A percentile compares a stretch with the other conserved stretches of the same genome.
phyloP scores from a whole-genome alignment of 1,140 invertebrate species.

The Sipha flava region DNA sequence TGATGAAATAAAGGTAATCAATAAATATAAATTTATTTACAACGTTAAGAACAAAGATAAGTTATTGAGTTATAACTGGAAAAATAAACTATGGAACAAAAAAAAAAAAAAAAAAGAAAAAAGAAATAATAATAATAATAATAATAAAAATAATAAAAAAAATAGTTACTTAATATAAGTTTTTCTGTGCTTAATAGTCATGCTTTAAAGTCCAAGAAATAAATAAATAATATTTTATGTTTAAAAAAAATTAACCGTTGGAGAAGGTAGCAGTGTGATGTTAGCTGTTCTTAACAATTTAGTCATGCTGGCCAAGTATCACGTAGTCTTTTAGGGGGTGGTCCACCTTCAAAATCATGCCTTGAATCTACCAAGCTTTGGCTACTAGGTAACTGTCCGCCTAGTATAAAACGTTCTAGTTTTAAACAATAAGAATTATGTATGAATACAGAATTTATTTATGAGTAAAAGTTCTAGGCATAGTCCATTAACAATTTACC shows the following conservation, averaged over 20 bases:
- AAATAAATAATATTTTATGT: not conserved
- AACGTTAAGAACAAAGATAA: slow-evolving; percentile 13
- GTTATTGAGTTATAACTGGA: not conserved
- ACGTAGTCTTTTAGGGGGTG: slow-evolving; percentile 69
- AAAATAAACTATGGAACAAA: not conserved
- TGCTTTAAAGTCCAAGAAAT: not conserved
- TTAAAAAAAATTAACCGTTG: not conserved
- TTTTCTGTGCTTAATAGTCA: slow-evolving; percentile 1
- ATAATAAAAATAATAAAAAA: too few relatives aligned
- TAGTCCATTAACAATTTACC: not conserved
- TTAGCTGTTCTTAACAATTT: slow-evolving; percentile 16
- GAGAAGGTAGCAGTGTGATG: not conserved
- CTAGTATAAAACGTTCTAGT: slow-evolving; percentile 27
- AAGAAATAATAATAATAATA: not conserved
- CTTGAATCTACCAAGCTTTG: slow-evolving; percentile 28
- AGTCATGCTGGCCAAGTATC: slow-evolving; percentile 77
- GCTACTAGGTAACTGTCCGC: slow-evolving; percentile 3
- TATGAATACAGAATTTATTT: not conserved
- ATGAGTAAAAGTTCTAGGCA: not conserved
- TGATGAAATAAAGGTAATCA: not conserved
- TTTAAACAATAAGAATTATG: not conserved
- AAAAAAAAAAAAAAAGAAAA: not conserved
- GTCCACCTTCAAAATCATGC: slow-evolving; percentile 68
- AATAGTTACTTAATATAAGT: not conserved
- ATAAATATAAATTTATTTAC: slow-evolving; percentile 16